Evolutionary conservation across 2,113 vertebrate species (phyloP), one percentile per base, ranked within the genome.

Genomic region (Siniperca knerii): DNA sequence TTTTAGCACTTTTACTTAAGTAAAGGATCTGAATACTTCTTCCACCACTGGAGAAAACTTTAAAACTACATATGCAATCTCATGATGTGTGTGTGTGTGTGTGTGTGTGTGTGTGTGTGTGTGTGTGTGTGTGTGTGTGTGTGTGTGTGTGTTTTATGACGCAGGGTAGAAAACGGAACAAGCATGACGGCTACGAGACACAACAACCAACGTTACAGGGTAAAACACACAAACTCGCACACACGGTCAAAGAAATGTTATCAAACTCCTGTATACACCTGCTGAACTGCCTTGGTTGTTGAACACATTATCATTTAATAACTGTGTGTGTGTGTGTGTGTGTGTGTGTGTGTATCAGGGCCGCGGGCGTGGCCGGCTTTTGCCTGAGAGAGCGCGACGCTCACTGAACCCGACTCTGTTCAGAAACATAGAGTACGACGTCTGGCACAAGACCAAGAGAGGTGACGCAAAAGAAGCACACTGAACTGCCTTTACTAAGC

Each of bases 361-460:
- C 1, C 92, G 95, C 1, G 95, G 95, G 4, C 86, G 94, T 9
- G 93, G 91, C 6, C 85, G 77, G 5, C 57, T 13, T 8, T 90
- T 98, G 18, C 91, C 97, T 18, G 94, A 94, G 84, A 95, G 96
- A 16, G 97, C 97, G 89, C 95, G 96, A 21, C 95, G 93, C 44
- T 98, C 97, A 0, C 96, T 99, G 54, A 97, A 96, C 92, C 97
- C 98, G 16, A 84, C 86, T 40, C 81, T 97, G 83, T 97, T 96
- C 87, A 97, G 98, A 83, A 99, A 99, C 69, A 90, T 98, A 18
- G 96, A 98, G 68, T 99, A 97, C 33, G 97, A 99, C 44, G 95
- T 97, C 81, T 99, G 98, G 98, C 93, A 96, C 57, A 96, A 91
- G 15, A 96, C 95, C 81, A 97, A 97, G 90, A 96, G 94, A 96